These are phyloP conservation scores for Hydrozoanthus gracilis DNA, from an alignment of 92 coral and sea anemone species.

Conservation along the genomic window DNA sequence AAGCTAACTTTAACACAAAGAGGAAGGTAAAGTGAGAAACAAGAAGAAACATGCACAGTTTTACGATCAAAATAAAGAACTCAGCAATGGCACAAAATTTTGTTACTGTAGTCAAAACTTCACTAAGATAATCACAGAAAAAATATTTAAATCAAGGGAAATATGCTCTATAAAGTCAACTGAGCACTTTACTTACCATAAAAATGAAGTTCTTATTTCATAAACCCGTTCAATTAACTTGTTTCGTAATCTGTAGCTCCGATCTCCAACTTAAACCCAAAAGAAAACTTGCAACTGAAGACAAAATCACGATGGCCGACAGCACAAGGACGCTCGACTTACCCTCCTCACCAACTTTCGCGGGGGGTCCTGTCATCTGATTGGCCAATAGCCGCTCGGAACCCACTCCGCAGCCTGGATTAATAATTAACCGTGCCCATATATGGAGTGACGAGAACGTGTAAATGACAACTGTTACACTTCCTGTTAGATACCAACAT, in stretches of 20 bases:
- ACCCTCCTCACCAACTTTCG: slow-evolving; percentile 98
- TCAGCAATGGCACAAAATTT: background rate
- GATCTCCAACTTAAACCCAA: slow-evolving; percentile 63
- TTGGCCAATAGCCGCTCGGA: slow-evolving; percentile 81
- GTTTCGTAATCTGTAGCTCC: slow-evolving; percentile 61
- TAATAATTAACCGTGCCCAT: slow-evolving; percentile 74
- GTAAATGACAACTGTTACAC: slow-evolving; percentile 63
- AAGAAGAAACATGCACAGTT: slow-evolving; percentile 28
- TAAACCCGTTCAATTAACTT: slow-evolving; percentile 51
- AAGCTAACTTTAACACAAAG: background rate
- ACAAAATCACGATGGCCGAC: slow-evolving; percentile 90
- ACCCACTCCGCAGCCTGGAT: slow-evolving; percentile 58
- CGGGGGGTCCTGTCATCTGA: slow-evolving; percentile 95
- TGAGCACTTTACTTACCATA: slow-evolving; percentile 74
- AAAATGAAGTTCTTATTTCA: slow-evolving; percentile 33
- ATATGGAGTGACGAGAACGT: slow-evolving; percentile 65
- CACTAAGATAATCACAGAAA: slow-evolving; percentile 58
- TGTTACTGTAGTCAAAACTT: slow-evolving; percentile 44
- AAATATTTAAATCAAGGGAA: slow-evolving; percentile 37
- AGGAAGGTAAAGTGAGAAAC: slow-evolving; percentile 21
- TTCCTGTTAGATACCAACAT: slow-evolving; percentile 92
- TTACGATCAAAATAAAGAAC: slow-evolving; percentile 42
- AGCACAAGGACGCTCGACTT: slow-evolving; percentile 99
- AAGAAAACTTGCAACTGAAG: slow-evolving; percentile 87
- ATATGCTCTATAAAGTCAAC: slow-evolving; percentile 57